A percentile compares a stretch with the other conserved stretches of the same genome.
Conservation (phyloP, 2,888 invertebrate genomes). For the Synanthedon formicaeformis region DNA sequence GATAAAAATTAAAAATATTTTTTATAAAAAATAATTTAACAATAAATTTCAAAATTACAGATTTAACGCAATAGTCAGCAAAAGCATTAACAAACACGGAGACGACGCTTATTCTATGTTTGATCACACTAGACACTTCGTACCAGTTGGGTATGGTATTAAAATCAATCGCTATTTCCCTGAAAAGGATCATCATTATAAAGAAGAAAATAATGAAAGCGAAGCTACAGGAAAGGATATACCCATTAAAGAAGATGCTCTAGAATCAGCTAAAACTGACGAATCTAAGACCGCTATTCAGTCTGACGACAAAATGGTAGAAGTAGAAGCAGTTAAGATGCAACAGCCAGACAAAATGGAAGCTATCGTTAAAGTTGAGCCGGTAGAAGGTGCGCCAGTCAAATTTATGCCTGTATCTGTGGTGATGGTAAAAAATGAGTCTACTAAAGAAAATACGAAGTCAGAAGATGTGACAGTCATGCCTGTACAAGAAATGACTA, state of each 20-base stretch:
- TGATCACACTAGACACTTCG: slow-evolving; percentile 44
- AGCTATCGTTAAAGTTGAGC: slow-evolving; percentile 18
- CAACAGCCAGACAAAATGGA: slow-evolving; percentile 7
- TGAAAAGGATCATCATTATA: slow-evolving; percentile 26
- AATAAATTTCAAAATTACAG: slow-evolving; percentile 29
- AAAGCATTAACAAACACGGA: slow-evolving; percentile 49
- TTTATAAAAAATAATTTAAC: too few species aligned
- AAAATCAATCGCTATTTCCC: slow-evolving; percentile 58
- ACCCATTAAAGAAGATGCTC: slow-evolving; percentile 24
- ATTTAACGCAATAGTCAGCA: slow-evolving; percentile 71
- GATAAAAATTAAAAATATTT: too few species aligned
- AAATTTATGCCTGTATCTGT: slow-evolving; percentile 24
- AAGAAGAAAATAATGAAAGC: slow-evolving; percentile 10
- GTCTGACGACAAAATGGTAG: slow-evolving; percentile 17
- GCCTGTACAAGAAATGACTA: slow-evolving; percentile 12
- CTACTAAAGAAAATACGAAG: slow-evolving; percentile 4
- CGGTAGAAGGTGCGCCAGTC: slow-evolving; percentile 14
- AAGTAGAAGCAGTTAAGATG: slow-evolving; percentile 17
- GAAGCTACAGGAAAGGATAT: slow-evolving; percentile 13
- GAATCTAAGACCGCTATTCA: slow-evolving; percentile 16
- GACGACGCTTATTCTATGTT: slow-evolving; percentile 43
- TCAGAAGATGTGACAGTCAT: slow-evolving; percentile 9
- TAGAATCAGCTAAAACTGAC: slow-evolving; percentile 11
- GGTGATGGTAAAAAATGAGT: slow-evolving; percentile 7
- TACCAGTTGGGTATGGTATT: slow-evolving; percentile 39